These are phyloP conservation scores for Turritopsis rubra DNA, from an alignment of 30 jellyfish, hydroid and myxozoan species.

Conservation along the genomic window DNA sequence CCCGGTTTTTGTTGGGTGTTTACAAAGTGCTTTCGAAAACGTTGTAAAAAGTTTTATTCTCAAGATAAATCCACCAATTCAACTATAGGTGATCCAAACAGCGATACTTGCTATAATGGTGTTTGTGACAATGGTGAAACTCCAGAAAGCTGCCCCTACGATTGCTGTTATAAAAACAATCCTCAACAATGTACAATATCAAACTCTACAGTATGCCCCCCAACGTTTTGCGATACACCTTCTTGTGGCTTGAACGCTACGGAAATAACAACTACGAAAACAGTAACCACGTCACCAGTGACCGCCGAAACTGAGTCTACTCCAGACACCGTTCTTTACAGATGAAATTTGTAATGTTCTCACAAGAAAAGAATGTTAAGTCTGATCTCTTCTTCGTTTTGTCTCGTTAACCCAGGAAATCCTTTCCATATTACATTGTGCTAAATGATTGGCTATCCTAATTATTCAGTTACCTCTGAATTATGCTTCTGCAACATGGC, in stretches of 20 bases:
- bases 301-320: neutral
- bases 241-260: neutral
- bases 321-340: neutral
- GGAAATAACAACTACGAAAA: no score
- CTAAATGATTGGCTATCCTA: no score
- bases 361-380: neutral
- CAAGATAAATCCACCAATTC: neutral
- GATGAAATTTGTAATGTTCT: neutral
- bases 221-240: neutral
- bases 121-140: neutral
- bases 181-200: neutral
- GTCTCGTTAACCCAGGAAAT: no score
- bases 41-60: neutral
- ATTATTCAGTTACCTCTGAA: no score
- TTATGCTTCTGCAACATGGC: no score
- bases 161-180: neutral
- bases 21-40: neutral
- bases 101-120: neutral
- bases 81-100: neutral
- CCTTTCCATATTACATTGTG: no score
- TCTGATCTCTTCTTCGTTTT: no score
- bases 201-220: neutral
- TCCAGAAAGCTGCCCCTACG: neutral
- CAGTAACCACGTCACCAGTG: neutral
- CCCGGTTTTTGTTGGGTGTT: neutral